Evolutionary conservation across 2,797 vertebrate species (phyloP), one percentile per base, ranked within the genome.

Genomic region (Limosa lapponica): DNA sequence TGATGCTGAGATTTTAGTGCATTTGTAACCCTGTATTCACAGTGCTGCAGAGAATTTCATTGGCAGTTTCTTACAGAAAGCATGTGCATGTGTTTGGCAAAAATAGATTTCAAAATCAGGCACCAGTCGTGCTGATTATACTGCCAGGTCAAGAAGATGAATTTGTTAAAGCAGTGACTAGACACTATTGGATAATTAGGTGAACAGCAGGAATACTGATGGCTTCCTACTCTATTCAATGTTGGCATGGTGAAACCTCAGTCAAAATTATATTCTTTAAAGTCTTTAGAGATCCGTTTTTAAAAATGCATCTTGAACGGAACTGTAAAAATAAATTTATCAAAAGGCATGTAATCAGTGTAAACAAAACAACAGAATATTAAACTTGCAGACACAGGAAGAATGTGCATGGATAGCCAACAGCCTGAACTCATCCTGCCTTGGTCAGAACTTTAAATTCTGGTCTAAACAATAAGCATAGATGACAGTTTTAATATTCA

Each of bases 331-430:
- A 54, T 6, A 27, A 20, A 34, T 57, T 28, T 58, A 69, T 44
- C 16, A 36, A 58, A 71, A 44, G 3, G 10, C 6, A 48, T 36
- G 6, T 17, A 54, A 71, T 43, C 19, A 70, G 18, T 6, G 1
- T 28, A 24, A 25, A 52, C 7, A 75, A 81, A 79, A 32, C 8
- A 55, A 22, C 0, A 32, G 4, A 37, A 49, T 30, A 37, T 11
- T 37, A 16, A 64, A 44, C 10, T 57, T 49, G 39, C 39, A 58
- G 43, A 73, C 18, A 49, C 7, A 24, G 15, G 2, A 69, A 70
- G 30, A 48, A 69, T 0, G 0, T 15, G 10, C 3, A 4, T 11
- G 25, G 43, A 51, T 7, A 52, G 17, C 4, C 43, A 44, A 30
- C 28, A 49, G 24, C 7, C 19, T 55, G 16, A 80, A 70, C 46